A percentile compares a stretch with the other conserved stretches of the same genome.
Conservation (phyloP, 2,113 vertebrate genomes). For the Gnathonemus longibarbis region DNA sequence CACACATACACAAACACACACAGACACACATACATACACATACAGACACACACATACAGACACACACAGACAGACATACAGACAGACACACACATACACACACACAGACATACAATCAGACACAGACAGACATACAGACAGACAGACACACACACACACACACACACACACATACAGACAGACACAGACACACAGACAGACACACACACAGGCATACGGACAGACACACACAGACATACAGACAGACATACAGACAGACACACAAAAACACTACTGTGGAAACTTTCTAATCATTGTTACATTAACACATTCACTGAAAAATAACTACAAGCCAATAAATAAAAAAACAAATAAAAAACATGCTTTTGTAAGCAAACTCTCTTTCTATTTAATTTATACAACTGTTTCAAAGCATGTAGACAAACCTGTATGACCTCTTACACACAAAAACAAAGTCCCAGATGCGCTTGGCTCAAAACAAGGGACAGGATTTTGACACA, state of each 20-base stretch:
- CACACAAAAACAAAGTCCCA: neutral
- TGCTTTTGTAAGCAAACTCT: neutral
- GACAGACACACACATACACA: too few species aligned
- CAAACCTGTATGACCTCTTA: neutral
- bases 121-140: too few species aligned
- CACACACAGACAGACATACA: too few species aligned
- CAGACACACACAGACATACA: too few species aligned
- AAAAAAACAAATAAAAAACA: neutral
- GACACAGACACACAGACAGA: too few species aligned
- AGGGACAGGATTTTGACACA: neutral
- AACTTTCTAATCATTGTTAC: neutral
- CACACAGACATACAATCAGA: too few species aligned
- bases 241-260: too few species aligned
- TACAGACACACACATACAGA: rapidly evolving
- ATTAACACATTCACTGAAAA: neutral
- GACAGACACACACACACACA: neutral
- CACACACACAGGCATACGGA: too few species aligned
- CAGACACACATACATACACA: neutral
- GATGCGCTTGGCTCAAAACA: neutral
- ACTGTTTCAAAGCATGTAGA: neutral
- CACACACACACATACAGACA: too few species aligned
- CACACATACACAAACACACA: rapidly evolving
- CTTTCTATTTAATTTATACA: neutral
- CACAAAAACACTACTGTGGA: neutral
- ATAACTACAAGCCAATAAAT: neutral